Evolutionary conservation across 2,113 vertebrate species (phyloP).

Genomic region (Pterocles gutturalis): DNA sequence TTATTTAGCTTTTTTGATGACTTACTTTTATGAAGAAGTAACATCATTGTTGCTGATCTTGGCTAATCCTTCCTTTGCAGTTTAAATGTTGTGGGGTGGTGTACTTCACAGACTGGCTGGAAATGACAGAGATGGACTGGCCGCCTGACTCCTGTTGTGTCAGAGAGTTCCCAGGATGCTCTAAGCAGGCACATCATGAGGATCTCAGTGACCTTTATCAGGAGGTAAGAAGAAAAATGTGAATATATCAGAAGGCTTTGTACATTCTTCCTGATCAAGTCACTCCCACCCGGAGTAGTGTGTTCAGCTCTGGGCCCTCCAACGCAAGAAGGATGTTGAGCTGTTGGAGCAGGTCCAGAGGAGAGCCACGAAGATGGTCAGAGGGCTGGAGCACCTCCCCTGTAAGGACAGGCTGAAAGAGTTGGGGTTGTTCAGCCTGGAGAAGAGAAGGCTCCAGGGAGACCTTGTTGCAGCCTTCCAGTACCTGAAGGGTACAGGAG

Average conservation of each 20-base stretch:
- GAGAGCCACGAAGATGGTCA: too few species aligned
- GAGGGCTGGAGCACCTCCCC: too few species aligned
- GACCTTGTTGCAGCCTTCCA: too few species aligned
- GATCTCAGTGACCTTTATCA: conserved; percentile 97
- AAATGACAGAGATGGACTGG: conserved; percentile 99
- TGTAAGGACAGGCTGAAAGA: too few species aligned
- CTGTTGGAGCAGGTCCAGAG: too few species aligned
- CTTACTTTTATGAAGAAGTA: not conserved
- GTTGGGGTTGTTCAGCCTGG: too few species aligned
- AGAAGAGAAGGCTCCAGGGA: too few species aligned
- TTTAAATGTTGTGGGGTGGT: conserved; percentile 98
- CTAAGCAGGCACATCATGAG: conserved; percentile 89
- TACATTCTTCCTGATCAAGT: not conserved
- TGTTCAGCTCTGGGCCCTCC: too few species aligned
- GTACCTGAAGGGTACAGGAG: too few species aligned
- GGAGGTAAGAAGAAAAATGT: conserved; percentile 83
- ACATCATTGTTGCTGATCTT: conserved; percentile 42
- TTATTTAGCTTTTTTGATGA: not conserved
- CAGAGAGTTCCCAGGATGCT: conserved; percentile 92
- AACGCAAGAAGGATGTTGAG: too few species aligned
- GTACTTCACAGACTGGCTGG: conserved; percentile 98
- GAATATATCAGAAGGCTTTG: not conserved
- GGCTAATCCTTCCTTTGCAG: conserved; percentile 77
- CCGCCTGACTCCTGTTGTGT: conserved; percentile 97
- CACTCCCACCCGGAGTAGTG: too few species aligned